Evolutionary conservation across 2,113 vertebrate species (phyloP).

Genomic region (Pygathrix nemaeus): DNA sequence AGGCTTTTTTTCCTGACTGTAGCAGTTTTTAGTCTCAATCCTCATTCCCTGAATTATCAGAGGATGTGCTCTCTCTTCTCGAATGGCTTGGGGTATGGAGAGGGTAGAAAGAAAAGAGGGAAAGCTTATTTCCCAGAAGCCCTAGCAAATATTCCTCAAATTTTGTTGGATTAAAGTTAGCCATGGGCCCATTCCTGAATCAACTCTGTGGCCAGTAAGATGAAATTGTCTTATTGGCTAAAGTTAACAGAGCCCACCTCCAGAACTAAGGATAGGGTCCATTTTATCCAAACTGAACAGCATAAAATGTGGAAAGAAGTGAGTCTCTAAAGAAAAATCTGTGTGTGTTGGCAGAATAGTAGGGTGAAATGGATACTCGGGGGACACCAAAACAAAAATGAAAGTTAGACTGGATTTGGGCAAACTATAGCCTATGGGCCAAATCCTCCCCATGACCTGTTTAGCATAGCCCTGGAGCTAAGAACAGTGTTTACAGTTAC

Average conservation of each 20-base stretch:
- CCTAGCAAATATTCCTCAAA: background rate
- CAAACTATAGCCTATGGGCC: background rate
- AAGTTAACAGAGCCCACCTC: too few relatives aligned
- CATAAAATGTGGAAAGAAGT: rapidly evolving
- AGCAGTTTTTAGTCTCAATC: background rate
- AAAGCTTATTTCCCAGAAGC: background rate
- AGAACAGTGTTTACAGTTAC: background rate
- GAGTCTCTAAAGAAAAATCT: background rate
- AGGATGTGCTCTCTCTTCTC: background rate
- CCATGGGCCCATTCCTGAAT: too few relatives aligned
- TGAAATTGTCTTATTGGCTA: background rate
- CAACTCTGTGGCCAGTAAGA: background rate
- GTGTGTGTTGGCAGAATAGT: background rate
- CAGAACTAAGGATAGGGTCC: background rate
- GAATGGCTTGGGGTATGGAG: too few relatives aligned
- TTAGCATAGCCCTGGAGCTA: background rate
- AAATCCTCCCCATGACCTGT: background rate
- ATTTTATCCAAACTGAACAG: rapidly evolving
- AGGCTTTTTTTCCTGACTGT: background rate
- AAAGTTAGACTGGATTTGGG: background rate
- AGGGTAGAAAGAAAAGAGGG: background rate
- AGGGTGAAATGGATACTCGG: background rate
- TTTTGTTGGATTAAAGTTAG: background rate
- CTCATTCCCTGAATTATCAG: background rate
- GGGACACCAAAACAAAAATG: background rate